Evolutionary conservation across 1,140 invertebrate genomes (phyloP).

Genomic region (Tetramorium alpestre): DNA sequence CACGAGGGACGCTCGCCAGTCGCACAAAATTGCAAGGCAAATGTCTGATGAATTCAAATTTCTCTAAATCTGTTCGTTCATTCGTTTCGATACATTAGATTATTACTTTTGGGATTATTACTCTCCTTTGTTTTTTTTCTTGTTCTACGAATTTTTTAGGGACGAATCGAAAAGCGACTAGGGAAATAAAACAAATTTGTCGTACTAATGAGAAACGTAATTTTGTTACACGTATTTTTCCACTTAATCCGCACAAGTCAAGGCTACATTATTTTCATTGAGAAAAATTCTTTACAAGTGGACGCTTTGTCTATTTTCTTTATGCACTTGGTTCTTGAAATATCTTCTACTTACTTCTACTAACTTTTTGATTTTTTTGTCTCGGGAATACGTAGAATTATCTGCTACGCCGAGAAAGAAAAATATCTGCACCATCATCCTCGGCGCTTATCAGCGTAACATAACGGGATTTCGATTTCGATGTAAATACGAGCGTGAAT

Average conservation of each 20-base stretch:
- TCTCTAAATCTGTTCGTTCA: too few relatives aligned
- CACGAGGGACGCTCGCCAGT: neutral
- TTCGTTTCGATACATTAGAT: too few relatives aligned
- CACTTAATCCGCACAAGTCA: neutral
- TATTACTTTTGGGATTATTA: too few relatives aligned
- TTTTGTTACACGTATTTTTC: neutral
- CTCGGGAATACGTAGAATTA: neutral
- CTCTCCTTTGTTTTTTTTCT: neutral
- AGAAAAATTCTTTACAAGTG: neutral
- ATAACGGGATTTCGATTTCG: slow-evolving; percentile 7
- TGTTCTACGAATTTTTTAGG: neutral
- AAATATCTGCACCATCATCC: neutral
- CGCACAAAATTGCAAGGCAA: neutral
- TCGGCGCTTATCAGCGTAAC: slow-evolving; percentile 29
- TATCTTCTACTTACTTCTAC: too few relatives aligned
- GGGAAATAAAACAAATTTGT: neutral
- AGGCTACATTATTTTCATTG: neutral
- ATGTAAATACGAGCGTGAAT: slow-evolving; percentile 1
- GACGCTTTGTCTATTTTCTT: too few relatives aligned
- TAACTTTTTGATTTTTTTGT: neutral
- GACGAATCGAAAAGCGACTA: neutral
- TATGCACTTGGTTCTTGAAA: neutral
- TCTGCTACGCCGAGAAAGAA: neutral
- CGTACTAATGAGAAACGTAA: neutral
- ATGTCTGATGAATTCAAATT: too few relatives aligned